phyloP scores from a whole-genome alignment of 2,113 vertebrate genomes.

The Notechis scutatus region DNA sequence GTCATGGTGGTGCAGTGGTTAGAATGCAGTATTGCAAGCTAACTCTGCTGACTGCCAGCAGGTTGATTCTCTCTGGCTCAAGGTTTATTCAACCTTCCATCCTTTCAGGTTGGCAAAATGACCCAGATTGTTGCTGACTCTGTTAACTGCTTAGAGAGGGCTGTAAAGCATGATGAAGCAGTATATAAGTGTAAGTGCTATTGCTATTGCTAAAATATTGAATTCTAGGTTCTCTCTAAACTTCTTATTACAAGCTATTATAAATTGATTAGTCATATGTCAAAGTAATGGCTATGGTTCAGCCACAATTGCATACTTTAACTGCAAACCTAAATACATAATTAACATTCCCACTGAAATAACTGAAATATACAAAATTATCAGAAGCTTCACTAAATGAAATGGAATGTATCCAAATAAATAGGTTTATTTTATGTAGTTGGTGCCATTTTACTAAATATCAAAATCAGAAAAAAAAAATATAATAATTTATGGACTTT shows the following conservation, averaged over 20 bases:
- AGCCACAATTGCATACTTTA: not conserved
- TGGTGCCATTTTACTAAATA: slow-evolving; percentile 20
- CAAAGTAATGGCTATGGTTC: not conserved
- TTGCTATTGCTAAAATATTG: not conserved
- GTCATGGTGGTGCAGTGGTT: not conserved
- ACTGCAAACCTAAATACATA: not conserved
- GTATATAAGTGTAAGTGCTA: not conserved
- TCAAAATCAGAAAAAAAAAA: not conserved
- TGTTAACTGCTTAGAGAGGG: not conserved
- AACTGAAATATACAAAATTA: too few relatives aligned
- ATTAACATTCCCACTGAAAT: not conserved
- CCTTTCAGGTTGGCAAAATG: not conserved
- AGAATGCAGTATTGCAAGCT: not conserved
- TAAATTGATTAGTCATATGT: slow-evolving; percentile 3
- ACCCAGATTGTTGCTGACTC: not conserved
- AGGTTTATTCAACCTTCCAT: not conserved
- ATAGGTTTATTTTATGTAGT: not conserved
- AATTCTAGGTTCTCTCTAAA: not conserved
- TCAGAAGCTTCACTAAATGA: not conserved
- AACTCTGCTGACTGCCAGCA: not conserved
- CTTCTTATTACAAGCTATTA: not conserved
- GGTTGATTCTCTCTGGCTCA: accelerated
- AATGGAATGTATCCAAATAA: not conserved
- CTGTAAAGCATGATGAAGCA: not conserved
- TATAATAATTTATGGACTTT: slow-evolving; percentile 13